A percentile compares a stretch with the other conserved stretches of the same genome.
Evolutionary conservation across 2,113 vertebrate species (phyloP).

Genomic region (Prinia subflava): DNA sequence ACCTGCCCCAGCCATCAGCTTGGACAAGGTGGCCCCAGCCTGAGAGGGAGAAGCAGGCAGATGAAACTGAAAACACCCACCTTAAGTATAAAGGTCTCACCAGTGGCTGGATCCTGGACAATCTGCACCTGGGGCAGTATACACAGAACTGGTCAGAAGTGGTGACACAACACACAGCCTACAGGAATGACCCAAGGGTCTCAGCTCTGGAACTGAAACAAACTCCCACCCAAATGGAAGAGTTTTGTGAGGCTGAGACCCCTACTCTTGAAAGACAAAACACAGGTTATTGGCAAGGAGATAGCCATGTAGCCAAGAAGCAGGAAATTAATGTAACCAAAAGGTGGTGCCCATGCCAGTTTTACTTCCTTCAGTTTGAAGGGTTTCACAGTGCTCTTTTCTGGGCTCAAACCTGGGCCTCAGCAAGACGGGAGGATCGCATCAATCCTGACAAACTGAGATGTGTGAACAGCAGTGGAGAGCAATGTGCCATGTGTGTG

Average conservation of each 20-base stretch:
- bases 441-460: neutral
- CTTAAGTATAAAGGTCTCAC: slow-evolving; percentile 91
- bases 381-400: neutral
- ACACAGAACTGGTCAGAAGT: neutral
- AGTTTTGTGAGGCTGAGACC: neutral
- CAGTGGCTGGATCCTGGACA: slow-evolving; percentile 85
- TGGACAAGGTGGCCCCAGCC: neutral
- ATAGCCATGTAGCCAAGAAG: neutral
- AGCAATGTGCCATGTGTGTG: neutral
- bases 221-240: neutral
- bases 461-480: neutral
- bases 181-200: neutral
- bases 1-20: neutral
- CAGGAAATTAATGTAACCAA: neutral
- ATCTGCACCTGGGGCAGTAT: slow-evolving; percentile 83
- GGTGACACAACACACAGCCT: neutral
- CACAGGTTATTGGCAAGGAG: neutral
- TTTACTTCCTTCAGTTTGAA: neutral
- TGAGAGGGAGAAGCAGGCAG: neutral
- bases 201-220: neutral
- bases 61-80: slow-evolving; percentile 66
- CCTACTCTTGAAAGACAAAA: neutral
- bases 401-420: neutral
- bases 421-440: neutral
- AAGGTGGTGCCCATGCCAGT: neutral